A percentile compares a stretch with the other conserved stretches of the same genome.
Evolutionary conservation across 2,113 vertebrate species (phyloP).

Genomic region (Bos indicus): DNA sequence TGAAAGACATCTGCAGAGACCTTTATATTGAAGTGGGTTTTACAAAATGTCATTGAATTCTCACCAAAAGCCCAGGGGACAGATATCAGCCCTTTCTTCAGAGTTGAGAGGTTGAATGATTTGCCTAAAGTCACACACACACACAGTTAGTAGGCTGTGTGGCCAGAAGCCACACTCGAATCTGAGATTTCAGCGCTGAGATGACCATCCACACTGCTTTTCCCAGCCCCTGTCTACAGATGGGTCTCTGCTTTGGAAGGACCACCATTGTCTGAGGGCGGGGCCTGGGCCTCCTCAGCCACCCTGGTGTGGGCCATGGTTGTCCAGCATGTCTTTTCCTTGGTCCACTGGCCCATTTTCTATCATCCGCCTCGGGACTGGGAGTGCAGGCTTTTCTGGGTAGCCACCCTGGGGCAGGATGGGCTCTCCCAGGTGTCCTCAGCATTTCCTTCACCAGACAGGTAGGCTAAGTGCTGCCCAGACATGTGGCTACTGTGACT

Average conservation of each 20-base stretch:
- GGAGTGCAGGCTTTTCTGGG: background rate
- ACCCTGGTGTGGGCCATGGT: accelerated
- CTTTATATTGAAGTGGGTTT: background rate
- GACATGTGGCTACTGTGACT: background rate
- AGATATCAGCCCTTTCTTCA: background rate
- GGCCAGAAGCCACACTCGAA: background rate
- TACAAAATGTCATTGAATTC: background rate
- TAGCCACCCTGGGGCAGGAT: background rate
- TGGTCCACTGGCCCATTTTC: background rate
- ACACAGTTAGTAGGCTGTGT: accelerated
- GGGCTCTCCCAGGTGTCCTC: background rate
- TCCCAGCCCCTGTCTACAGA: background rate
- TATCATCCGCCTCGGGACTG: background rate
- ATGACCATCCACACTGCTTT: accelerated
- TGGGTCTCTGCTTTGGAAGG: background rate
- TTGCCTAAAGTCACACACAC: background rate
- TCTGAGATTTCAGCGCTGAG: background rate
- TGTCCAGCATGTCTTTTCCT: background rate
- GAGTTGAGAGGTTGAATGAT: background rate
- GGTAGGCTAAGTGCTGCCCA: background rate
- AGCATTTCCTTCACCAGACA: background rate
- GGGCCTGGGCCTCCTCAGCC: background rate
- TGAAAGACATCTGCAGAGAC: background rate
- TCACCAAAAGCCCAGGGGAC: background rate
- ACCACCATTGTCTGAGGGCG: accelerated